phyloP scores from a whole-genome alignment of 1,140 invertebrate genomes.

The Drosophila littoralis region DNA sequence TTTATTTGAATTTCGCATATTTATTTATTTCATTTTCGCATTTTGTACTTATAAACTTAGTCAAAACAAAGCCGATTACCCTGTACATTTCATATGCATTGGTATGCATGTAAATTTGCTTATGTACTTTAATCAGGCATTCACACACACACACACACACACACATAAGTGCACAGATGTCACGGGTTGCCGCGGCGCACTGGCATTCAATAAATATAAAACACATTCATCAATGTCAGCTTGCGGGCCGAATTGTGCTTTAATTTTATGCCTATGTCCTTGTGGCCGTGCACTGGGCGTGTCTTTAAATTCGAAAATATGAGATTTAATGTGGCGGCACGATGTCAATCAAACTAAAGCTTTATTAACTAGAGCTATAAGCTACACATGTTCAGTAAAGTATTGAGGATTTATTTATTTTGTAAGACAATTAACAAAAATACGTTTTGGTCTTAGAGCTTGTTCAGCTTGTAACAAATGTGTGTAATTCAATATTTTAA shows the following conservation, averaged over 20 bases:
- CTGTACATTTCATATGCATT: constrained; percentile 11
- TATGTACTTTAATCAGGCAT: constrained; percentile 19
- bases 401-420: too few species aligned
- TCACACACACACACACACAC: constrained; percentile 27
- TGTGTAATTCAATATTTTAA: too few species aligned
- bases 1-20: neutral
- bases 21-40: neutral
- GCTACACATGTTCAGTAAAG: too few species aligned
- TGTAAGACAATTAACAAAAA: too few species aligned
- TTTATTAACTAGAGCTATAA: neutral
- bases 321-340: constrained; percentile 3
- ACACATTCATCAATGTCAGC: constrained; percentile 77
- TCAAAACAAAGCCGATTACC: constrained; percentile 2
- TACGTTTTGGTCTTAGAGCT: too few species aligned
- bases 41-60: neutral
- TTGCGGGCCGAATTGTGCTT: constrained; percentile 43
- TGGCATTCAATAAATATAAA: constrained; percentile 70
- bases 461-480: too few species aligned
- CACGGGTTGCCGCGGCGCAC: constrained; percentile 22
- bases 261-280: constrained; percentile 45
- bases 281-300: neutral
- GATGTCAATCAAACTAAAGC: constrained; percentile 35
- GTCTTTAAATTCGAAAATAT: constrained; percentile 18
- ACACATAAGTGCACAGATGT: neutral
- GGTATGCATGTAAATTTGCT: constrained; percentile 25